Conservation (phyloP, 2,797 vertebrate genomes). For the Botia kubotai region DNA sequence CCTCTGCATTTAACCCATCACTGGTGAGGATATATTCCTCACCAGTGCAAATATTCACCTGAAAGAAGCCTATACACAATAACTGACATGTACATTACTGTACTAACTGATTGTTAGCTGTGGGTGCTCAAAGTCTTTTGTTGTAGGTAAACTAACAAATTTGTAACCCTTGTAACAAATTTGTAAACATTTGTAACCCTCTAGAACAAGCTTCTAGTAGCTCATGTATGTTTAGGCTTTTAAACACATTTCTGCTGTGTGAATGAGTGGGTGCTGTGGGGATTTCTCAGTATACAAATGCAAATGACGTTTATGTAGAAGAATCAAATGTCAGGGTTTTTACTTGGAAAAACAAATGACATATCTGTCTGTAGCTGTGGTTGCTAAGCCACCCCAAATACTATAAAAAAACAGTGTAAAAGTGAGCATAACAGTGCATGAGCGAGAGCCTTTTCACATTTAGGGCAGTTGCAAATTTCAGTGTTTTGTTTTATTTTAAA, state of each 20-base stretch:
- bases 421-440: too few species aligned
- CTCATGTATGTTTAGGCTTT: background rate
- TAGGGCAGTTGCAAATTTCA: background rate
- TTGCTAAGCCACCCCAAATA: constrained; percentile 1
- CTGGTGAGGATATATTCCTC: too few species aligned
- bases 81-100: too few species aligned
- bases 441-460: too few species aligned
- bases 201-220: background rate
- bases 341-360: background rate
- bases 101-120: too few species aligned
- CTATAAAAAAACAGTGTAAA: background rate
- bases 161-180: too few species aligned
- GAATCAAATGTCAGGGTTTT: constrained; percentile 56
- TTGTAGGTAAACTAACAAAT: too few species aligned
- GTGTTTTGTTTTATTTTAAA: background rate
- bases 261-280: constrained; percentile 49
- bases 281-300: constrained; percentile 49
- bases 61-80: too few species aligned
- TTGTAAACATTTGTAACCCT: too few species aligned
- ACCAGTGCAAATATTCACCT: too few species aligned
- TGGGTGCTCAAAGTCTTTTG: too few species aligned
- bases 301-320: background rate
- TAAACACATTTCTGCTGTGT: constrained; percentile 8
- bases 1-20: too few species aligned
- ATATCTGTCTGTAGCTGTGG: background rate